Evolutionary conservation across 2,113 vertebrate species (phyloP).

Genomic region (Taurulus bubalis): DNA sequence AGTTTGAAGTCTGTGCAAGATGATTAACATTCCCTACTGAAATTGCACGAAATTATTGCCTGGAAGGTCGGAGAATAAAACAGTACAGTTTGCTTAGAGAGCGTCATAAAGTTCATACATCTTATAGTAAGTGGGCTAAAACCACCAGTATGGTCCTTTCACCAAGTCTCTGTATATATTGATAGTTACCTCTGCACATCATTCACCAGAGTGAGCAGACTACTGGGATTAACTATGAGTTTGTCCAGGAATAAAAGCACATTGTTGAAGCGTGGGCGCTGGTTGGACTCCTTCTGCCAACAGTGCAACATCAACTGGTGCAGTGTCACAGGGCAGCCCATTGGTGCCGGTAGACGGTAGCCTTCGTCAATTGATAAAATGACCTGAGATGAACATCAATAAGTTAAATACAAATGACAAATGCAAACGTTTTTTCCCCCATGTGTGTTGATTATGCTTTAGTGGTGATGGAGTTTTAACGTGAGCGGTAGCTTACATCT

Average conservation of each 20-base stretch:
- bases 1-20: not conserved
- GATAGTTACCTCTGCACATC: conserved; percentile 87
- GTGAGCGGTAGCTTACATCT: conserved; percentile 75
- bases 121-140: not conserved
- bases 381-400: conserved; percentile 83
- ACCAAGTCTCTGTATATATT: not conserved
- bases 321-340: conserved; percentile 94
- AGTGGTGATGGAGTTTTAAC: not conserved
- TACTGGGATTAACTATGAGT: conserved; percentile 94
- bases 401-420: not conserved
- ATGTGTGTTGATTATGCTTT: not conserved
- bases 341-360: conserved; percentile 95
- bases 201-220: conserved; percentile 93
- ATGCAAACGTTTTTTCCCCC: not conserved
- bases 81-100: not conserved
- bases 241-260: conserved; percentile 95
- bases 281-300: conserved; percentile 96
- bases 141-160: not conserved
- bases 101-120: not conserved
- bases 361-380: conserved; percentile 98
- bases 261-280: conserved; percentile 92
- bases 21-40: not conserved
- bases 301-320: conserved; percentile 99
- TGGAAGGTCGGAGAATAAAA: not conserved
- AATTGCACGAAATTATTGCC: not conserved